A percentile compares a stretch with the other conserved stretches of the same genome.
Conservation (phyloP, 23 tunicate genomes). For the Phallusia fumigata region DNA sequence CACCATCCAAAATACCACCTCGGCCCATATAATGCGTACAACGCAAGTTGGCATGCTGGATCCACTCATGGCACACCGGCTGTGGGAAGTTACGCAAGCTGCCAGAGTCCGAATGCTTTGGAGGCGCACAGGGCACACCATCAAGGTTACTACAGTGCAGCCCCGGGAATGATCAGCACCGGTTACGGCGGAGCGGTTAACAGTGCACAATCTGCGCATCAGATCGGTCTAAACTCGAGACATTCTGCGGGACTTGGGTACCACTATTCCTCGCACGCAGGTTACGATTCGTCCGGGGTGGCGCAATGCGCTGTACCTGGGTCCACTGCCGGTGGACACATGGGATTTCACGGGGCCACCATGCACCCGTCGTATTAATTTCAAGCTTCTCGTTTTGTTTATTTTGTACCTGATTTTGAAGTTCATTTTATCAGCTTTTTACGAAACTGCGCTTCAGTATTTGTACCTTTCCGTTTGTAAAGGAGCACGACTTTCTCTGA, state of each 20-base stretch:
- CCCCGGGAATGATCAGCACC: slow-evolving; percentile 9
- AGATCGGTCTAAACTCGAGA: slow-evolving; percentile 13
- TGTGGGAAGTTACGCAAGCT: not conserved
- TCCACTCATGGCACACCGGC: not conserved
- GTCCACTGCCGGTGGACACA: not conserved
- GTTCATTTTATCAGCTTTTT: not conserved
- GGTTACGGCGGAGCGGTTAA: not conserved
- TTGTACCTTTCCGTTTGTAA: not conserved
- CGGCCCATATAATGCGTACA: slow-evolving; percentile 24
- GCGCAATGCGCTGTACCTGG: slow-evolving; percentile 13
- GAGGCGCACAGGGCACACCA: slow-evolving; percentile 20
- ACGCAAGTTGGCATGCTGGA: slow-evolving; percentile 7
- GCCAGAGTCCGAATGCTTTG: not conserved
- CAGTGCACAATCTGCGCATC: not conserved
- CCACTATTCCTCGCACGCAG: slow-evolving; percentile 29
- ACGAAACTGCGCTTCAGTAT: not conserved
- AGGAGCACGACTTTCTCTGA: not conserved
- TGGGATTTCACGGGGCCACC: not conserved
- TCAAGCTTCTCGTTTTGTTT: not conserved
- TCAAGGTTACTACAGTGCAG: not conserved
- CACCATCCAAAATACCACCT: slow-evolving; percentile 26
- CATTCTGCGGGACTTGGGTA: slow-evolving; percentile 34
- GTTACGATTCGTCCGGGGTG: not conserved
- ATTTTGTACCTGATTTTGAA: not conserved
- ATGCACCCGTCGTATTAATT: slow-evolving; percentile 1